Evolutionary conservation across 30 jellyfish, hydroid and myxozoan species (phyloP), one percentile per base, ranked within the genome.

Genomic region (Hydractinia symbiolongicarpus): DNA sequence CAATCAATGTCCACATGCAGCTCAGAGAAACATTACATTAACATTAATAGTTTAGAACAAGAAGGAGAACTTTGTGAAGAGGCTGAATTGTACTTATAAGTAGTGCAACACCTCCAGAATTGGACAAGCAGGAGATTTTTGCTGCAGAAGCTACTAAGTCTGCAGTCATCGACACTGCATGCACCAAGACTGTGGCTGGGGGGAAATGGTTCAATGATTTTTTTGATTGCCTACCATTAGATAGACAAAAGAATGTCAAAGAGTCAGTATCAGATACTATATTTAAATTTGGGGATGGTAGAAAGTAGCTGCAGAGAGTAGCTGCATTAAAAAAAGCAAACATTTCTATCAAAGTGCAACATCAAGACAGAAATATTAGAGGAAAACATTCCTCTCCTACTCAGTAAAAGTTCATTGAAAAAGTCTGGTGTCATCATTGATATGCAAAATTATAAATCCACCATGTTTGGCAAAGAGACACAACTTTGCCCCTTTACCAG

Each of bases 1-100:
- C 68, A 57, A n/a, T n/a, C 68, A 57, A 57, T 57, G 68, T 57
- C 68, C 68, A 57, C 68, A 57, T 57, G 68, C 68, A 57, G n/a
- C 68, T 57, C n/a, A 57, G 68, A n/a, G n/a, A n/a, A 57, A 57
- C 68, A 57, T 57, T 57, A 10, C n/a, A n/a, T 57, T 57, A 57
- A 57, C n/a, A 57, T n/a, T n/a, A n/a, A n/a, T n/a, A n/a, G n/a
- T n/a, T n/a, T n/a, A n/a, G n/a, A n/a, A n/a, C n/a, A n/a, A n/a
- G n/a, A n/a, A n/a, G n/a, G n/a, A n/a, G n/a, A n/a, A n/a, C n/a
- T n/a, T n/a, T n/a, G n/a, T n/a, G n/a, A n/a, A n/a, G n/a, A 57
- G 68, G 10, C n/a, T 10, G n/a, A 57, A 10, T 57, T 57, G n/a
- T 57, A 57, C 68, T 57, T 57, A 57, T 57, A n/a, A 57, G 68